Base-by-base conservation (phyloP, 2,888 invertebrate genomes). In the Platycheirus rosarum region DNA sequence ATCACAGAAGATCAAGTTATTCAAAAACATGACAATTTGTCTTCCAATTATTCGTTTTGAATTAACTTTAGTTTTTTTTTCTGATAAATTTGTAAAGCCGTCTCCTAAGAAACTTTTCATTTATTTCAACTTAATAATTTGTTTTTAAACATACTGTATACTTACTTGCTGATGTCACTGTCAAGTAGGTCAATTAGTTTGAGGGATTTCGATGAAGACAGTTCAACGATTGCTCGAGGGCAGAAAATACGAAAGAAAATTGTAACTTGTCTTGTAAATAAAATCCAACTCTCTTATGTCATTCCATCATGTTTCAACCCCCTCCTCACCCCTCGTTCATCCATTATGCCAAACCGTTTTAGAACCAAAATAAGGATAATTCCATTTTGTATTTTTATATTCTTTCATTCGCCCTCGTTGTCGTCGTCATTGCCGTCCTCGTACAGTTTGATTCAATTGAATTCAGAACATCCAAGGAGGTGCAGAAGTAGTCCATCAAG, bases 181-280 rank as follows among this genome's bases (percentile, higher is more conserved):
- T 68, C 44, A 8, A 13, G 13, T 13, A 42, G 13, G 29, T 44
- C 53, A 70, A 26, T 51, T 42, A 49, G n/a, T 1, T 51, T 29
- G 11, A 35, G 29, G 8, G 8, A n/a, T n/a, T n/a, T 32, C 8
- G 8, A 8, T 5, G 5, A 32, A 51, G 37, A 5, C 13, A 63
- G 68, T 76, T 69, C 75, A 76, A 76, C 63, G 63, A 48, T 63
- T 69, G 63, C 53, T 76, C 42, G 40, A 53, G 76, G 76, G 32
- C 46, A 32, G 37, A 32, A 16, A 29, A 7, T 0, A 9, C 42
- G 7, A 44, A 51, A 40, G 13, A 40, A n/a, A 42, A 48, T 26
- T 51, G 73, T 49, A 40, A 40, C 20, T 55, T 55, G 69, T 40
- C 76, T 69, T 76, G 76, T 69, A 69, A 69, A 68, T 69, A 69